phyloP scores from a whole-genome alignment of 2,888 invertebrate genomes.

The Liopterus haemorrhoidalis region DNA sequence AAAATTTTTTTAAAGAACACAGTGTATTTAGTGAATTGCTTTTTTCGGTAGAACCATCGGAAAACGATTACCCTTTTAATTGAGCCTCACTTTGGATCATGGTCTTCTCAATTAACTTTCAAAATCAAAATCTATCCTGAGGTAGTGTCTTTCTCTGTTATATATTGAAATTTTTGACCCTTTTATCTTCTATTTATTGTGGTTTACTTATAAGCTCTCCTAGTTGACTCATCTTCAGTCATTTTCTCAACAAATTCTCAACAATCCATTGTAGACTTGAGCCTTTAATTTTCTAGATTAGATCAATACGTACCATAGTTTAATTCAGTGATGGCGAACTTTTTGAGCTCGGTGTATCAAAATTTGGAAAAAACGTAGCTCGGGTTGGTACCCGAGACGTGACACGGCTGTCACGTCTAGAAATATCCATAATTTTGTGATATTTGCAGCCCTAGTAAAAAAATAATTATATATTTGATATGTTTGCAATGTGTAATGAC shows the following conservation, averaged over 20 bases:
- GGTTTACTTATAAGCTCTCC: no score
- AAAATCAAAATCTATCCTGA: slow-evolving; percentile 1
- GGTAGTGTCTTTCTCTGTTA: not conserved
- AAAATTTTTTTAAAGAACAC: slow-evolving; percentile 13
- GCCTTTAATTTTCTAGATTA: not conserved
- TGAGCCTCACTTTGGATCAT: not conserved
- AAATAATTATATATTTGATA: no score
- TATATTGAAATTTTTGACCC: not conserved
- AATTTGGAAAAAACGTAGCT: no score
- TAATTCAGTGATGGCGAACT: no score
- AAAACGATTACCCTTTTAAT: not conserved
- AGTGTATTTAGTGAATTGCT: not conserved
- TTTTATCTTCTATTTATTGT: no score
- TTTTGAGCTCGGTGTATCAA: no score
- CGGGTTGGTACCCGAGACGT: no score
- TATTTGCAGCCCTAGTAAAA: no score
- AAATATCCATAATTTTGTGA: no score
- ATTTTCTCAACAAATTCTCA: not conserved
- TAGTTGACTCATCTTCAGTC: not conserved
- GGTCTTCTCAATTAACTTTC: not conserved
- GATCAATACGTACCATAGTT: no score
- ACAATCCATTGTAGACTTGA: slow-evolving; percentile 2
- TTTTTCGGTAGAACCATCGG: not conserved
- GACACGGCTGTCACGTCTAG: no score
- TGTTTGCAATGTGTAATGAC: no score